phyloP scores from a whole-genome alignment of 2,888 invertebrate species.

The Copidosoma aretas region DNA sequence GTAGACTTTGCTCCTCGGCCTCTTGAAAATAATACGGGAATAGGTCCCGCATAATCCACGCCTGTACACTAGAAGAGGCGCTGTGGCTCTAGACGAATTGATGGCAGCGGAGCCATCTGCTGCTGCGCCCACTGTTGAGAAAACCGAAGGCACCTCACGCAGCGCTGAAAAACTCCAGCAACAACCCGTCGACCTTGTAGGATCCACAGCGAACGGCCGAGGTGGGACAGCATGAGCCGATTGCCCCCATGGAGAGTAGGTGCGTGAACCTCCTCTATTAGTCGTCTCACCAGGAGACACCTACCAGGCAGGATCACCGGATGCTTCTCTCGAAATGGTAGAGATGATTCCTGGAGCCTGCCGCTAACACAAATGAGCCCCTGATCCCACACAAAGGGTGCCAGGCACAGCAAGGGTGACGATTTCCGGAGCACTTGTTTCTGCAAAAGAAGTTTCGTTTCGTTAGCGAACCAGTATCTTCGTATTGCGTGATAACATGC shows the following conservation, averaged over 20 bases:
- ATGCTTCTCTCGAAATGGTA: conserved; percentile 7
- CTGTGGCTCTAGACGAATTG: conserved; percentile 31
- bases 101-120: conserved; percentile 29
- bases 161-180: not conserved
- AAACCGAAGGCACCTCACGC: not conserved
- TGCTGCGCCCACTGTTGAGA: not conserved
- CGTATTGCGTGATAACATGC: not conserved
- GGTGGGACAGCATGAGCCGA: not conserved
- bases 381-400: conserved; percentile 6
- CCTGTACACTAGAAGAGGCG: conserved; percentile 40
- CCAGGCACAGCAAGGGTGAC: not conserved
- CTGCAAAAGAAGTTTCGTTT: not conserved
- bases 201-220: not conserved
- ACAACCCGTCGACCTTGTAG: not conserved
- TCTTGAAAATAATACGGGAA: conserved; percentile 32
- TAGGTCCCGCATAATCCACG: conserved; percentile 45
- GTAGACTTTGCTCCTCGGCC: conserved; percentile 38
- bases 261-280: not conserved
- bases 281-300: not conserved
- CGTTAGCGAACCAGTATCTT: not conserved
- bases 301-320: not conserved
- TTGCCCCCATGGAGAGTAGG: conserved; percentile 5
- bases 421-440: too few relatives aligned
- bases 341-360: not conserved
- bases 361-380: conserved; percentile 16